phyloP scores from a whole-genome alignment of 2,113 vertebrate species.

The Tretioscincus oriximinensis region DNA sequence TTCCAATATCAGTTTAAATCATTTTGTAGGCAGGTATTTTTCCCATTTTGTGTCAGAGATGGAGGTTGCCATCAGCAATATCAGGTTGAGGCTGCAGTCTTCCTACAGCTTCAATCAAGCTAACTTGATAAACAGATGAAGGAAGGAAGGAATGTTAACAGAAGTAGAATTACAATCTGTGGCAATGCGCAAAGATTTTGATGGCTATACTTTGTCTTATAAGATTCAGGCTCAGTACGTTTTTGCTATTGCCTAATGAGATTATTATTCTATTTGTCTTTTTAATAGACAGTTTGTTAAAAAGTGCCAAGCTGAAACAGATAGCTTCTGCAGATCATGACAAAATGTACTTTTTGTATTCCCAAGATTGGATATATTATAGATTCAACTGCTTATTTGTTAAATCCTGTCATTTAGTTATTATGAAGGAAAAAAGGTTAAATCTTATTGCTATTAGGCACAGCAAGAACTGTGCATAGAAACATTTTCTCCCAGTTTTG shows the following conservation, averaged over 20 bases:
- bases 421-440: conserved; percentile 47
- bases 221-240: conserved; percentile 21
- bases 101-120: background rate
- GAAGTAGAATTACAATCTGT: background rate
- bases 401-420: conserved; percentile 48
- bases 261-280: conserved; percentile 69
- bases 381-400: conserved; percentile 35
- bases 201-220: conserved; percentile 38
- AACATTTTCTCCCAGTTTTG: conserved; percentile 11
- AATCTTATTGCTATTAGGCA: conserved; percentile 55
- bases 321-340: conserved; percentile 37
- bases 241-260: conserved; percentile 21
- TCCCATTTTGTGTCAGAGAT: background rate
- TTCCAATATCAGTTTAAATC: background rate
- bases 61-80: background rate
- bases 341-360: conserved; percentile 59
- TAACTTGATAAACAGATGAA: background rate
- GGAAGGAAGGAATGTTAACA: background rate
- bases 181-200: conserved; percentile 7
- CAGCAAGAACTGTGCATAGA: conserved; percentile 71
- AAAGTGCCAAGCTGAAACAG: conserved; percentile 46
- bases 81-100: background rate
- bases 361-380: conserved; percentile 55
- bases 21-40: background rate
- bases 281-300: conserved; percentile 33